These are phyloP conservation scores for Erinaceus europaeus DNA, from an alignment of 2,113 vertebrate genomes.

Conservation along the genomic window DNA sequence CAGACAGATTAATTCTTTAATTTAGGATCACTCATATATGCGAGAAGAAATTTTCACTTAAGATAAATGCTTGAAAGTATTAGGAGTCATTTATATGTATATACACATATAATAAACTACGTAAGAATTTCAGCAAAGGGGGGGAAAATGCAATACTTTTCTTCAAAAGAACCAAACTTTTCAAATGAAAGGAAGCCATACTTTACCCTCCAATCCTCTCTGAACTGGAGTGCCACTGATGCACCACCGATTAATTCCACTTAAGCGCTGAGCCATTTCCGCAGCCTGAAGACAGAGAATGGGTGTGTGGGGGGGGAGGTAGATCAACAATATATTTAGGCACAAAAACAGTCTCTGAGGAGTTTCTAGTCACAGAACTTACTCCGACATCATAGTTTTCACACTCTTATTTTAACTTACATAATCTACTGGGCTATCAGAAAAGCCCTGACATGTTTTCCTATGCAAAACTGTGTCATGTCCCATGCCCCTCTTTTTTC, in stretches of 20 bases:
- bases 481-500: too few relatives aligned
- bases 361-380: not conserved
- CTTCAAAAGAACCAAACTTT: not conserved
- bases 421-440: not conserved
- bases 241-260: conserved; percentile 97
- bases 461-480: too few relatives aligned
- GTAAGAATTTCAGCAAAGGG: not conserved
- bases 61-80: not conserved
- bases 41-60: not conserved
- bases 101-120: not conserved
- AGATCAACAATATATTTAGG: not conserved
- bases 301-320: too few relatives aligned
- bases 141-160: not conserved
- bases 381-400: not conserved
- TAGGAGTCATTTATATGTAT: not conserved
- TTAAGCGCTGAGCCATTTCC: conserved; percentile 96
- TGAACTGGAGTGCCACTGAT: conserved; percentile 99
- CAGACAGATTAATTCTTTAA: not conserved
- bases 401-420: not conserved
- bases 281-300: conserved; percentile 88
- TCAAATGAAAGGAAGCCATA: conserved; percentile 7
- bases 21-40: not conserved
- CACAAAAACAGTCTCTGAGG: not conserved
- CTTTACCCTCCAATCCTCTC: conserved; percentile 94
- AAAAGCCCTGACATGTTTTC: too few relatives aligned